These are phyloP conservation scores for Myzus persicae DNA, from an alignment of 1,140 invertebrate genomes.

Conservation along the genomic window DNA sequence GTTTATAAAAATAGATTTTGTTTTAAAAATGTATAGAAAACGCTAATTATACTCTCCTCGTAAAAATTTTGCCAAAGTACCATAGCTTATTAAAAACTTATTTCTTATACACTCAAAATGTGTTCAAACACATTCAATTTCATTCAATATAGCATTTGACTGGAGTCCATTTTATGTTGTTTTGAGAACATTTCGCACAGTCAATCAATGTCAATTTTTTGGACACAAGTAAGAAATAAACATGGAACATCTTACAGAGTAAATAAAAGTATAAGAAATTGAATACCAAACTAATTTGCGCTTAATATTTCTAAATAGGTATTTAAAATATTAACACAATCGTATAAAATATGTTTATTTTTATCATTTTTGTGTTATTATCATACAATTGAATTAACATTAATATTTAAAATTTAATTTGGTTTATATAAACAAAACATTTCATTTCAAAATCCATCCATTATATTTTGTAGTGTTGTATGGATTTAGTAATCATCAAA, in stretches of 20 bases:
- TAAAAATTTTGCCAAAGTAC: not conserved
- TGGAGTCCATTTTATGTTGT: not conserved
- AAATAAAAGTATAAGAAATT: not conserved
- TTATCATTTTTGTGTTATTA: not conserved
- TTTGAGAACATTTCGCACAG: not conserved
- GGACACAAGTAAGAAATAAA: not conserved
- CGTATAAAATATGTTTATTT: not conserved
- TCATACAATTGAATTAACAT: not conserved
- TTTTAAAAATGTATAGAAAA: conserved; percentile 6
- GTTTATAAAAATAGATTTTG: conserved; percentile 13
- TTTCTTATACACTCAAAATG: too few species aligned
- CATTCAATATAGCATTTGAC: not conserved
- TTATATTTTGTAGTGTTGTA: too few species aligned
- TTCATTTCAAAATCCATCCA: not conserved
- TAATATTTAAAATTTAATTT: not conserved
- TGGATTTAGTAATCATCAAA: too few species aligned
- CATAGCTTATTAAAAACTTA: not conserved
- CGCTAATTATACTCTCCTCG: not conserved
- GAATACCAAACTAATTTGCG: too few species aligned
- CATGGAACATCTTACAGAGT: not conserved
- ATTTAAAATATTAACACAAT: not conserved
- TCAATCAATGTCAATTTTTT: conserved; percentile 9
- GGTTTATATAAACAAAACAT: not conserved
- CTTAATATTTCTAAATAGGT: not conserved
- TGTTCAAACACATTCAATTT: not conserved